phyloP scores from a whole-genome alignment of 2,797 vertebrate species.

The Danio aesculapii region DNA sequence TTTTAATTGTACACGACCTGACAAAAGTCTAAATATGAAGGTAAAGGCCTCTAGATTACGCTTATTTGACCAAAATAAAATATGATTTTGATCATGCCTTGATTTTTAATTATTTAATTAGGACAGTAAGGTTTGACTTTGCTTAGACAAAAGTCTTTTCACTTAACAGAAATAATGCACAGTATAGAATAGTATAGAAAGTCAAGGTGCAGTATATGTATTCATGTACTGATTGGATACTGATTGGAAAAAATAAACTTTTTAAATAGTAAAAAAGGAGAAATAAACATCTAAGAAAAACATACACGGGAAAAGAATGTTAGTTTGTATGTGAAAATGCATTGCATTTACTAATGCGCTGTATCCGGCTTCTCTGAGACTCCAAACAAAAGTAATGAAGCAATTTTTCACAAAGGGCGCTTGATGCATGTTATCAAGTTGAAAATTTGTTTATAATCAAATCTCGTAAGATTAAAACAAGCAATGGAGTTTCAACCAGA shows the following conservation, averaged over 20 bases:
- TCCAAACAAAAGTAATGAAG: constrained; percentile 35
- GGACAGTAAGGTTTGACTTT: too few species aligned
- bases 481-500: constrained; percentile 31
- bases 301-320: background rate
- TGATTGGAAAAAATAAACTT: background rate
- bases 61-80: too few species aligned
- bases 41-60: too few species aligned
- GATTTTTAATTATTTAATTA: too few species aligned
- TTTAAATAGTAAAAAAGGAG: background rate
- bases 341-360: constrained; percentile 22
- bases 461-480: constrained; percentile 20
- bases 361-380: constrained; percentile 8
- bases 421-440: constrained; percentile 31
- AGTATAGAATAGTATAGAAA: too few species aligned
- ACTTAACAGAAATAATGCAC: too few species aligned
- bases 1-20: too few species aligned
- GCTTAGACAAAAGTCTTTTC: too few species aligned
- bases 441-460: constrained; percentile 27
- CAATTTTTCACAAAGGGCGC: constrained; percentile 25
- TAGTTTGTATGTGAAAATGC: background rate
- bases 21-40: too few species aligned
- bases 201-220: too few species aligned
- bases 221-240: background rate
- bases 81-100: too few species aligned
- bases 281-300: background rate